These are phyloP conservation scores for Chirona hameri DNA, from an alignment of 2,888 invertebrate species.

Conservation along the genomic window DNA sequence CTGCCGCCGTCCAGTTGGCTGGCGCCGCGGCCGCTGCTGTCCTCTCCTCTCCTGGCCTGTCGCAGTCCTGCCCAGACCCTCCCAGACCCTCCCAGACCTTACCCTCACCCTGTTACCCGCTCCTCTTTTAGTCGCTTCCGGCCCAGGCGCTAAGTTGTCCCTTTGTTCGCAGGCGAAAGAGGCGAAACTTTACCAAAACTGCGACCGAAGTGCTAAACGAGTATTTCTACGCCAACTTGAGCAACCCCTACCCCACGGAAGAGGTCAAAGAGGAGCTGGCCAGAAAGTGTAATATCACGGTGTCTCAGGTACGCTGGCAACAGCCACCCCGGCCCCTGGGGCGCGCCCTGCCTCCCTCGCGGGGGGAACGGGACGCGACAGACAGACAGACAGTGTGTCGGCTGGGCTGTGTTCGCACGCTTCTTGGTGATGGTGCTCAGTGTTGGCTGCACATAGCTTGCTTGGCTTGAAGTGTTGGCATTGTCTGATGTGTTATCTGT, in stretches of 20 bases:
- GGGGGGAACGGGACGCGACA: no score
- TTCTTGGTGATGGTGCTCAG: background rate
- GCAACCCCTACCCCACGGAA: constrained; percentile 99
- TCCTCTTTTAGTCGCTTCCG: background rate
- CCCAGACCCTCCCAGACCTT: background rate
- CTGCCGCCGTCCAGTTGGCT: background rate
- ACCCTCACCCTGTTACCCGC: background rate
- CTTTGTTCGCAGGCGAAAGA: constrained; percentile 40
- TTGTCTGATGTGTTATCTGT: background rate
- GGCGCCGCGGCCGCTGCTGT: background rate
- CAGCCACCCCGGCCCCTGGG: no score
- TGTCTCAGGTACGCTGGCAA: constrained; percentile 68
- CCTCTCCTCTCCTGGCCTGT: background rate
- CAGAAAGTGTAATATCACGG: constrained; percentile 97
- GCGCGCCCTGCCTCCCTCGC: no score
- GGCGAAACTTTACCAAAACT: constrained; percentile 64
- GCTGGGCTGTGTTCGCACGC: background rate
- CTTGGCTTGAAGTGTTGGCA: background rate
- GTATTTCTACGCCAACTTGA: constrained; percentile 99
- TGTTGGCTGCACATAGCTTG: background rate
- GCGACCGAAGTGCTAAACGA: constrained; percentile 99
- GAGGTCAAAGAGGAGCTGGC: constrained; percentile 99
- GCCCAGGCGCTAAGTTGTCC: background rate
- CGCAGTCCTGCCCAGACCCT: background rate
- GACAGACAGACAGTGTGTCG: no score